phyloP scores from a whole-genome alignment of 1,140 invertebrate species.

The Aphis gossypii region DNA sequence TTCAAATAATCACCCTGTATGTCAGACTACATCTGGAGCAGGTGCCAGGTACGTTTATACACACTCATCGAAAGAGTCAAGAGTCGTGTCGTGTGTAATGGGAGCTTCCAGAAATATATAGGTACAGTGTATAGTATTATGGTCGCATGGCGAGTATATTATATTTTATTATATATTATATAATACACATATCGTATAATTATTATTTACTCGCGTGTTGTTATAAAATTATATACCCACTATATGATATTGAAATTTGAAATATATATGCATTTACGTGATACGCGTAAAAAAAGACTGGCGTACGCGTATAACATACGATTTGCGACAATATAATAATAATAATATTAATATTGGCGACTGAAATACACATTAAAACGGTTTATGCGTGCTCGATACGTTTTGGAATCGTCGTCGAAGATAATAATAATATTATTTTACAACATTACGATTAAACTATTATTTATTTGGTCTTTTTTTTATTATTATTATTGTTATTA shows the following conservation, averaged over 20 bases:
- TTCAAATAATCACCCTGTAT: not conserved
- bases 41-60: not conserved
- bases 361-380: not conserved
- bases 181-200: not conserved
- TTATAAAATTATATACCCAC: not conserved
- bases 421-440: not conserved
- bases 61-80: not conserved
- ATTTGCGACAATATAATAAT: slow-evolving; percentile 31
- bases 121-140: not conserved
- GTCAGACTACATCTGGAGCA: not conserved
- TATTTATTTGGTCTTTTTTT: not conserved
- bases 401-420: not conserved
- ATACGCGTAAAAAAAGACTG: not conserved
- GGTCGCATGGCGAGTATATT: not conserved
- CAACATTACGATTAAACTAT: not conserved
- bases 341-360: slow-evolving; percentile 18
- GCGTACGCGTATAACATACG: not conserved
- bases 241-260: not conserved
- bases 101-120: not conserved
- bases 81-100: not conserved
- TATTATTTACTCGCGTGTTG: slow-evolving; percentile 19
- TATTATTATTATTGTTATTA: slow-evolving; percentile 1
- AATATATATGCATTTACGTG: not conserved
- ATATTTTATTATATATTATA: not conserved
- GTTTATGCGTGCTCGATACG: not conserved